phyloP scores from a whole-genome alignment of 1,140 invertebrate genomes.

The Akabosia matsudoensis region DNA sequence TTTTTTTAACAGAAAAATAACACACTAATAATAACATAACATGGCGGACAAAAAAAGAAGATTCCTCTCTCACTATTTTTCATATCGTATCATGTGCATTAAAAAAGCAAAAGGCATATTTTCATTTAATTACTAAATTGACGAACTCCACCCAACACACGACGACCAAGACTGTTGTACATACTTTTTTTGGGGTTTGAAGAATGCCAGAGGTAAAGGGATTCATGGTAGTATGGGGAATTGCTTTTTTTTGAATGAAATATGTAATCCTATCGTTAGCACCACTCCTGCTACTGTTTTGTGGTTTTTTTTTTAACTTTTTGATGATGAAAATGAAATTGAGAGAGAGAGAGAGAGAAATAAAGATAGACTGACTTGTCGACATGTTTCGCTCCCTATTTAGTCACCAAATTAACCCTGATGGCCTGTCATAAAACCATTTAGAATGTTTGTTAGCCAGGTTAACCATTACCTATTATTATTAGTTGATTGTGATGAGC shows the following conservation, averaged over 20 bases:
- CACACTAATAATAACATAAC: not conserved
- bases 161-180: not conserved
- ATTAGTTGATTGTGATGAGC: slow-evolving; percentile 11
- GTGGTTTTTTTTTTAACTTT: slow-evolving; percentile 10
- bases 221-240: too few relatives aligned
- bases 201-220: too few relatives aligned
- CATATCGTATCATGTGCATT: not conserved
- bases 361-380: not conserved
- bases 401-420: slow-evolving; percentile 46
- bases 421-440: slow-evolving; percentile 40
- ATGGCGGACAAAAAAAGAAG: not conserved
- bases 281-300: not conserved
- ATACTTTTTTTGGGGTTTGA: not conserved
- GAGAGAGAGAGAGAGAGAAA: not conserved
- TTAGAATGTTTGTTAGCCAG: slow-evolving; percentile 21
- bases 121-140: slow-evolving; percentile 22
- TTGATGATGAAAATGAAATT: not conserved
- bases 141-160: slow-evolving; percentile 18
- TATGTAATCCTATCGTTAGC: not conserved
- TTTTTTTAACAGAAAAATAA: not conserved
- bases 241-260: not conserved
- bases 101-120: not conserved
- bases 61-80: not conserved
- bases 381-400: slow-evolving; percentile 40
- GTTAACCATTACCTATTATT: not conserved